phyloP scores from a whole-genome alignment of 1,140 invertebrate genomes.

The Drosophila melanica region DNA sequence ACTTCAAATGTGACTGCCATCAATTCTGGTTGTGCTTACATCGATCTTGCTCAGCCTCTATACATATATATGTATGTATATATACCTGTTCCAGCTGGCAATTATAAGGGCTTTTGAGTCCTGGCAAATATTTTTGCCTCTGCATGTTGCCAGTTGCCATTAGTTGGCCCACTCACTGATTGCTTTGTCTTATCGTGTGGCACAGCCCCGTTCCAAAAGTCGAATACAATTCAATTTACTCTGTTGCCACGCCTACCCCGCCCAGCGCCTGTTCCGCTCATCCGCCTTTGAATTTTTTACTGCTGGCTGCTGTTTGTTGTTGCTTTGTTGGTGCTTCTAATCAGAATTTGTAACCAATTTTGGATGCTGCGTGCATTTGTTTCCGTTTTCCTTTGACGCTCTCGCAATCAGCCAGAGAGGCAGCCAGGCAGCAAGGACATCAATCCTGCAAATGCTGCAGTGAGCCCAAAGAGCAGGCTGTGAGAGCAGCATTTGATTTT shows the following conservation, averaged over 20 bases:
- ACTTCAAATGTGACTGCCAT: slow-evolving; percentile 5
- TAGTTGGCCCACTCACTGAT: slow-evolving; percentile 69
- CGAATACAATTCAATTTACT: slow-evolving; percentile 80
- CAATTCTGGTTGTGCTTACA: slow-evolving; percentile 25
- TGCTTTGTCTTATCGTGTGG: slow-evolving; percentile 76
- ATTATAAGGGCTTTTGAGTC: slow-evolving; percentile 17
- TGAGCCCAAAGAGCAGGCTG: slow-evolving; percentile 30
- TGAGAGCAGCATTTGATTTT: slow-evolving; percentile 74
- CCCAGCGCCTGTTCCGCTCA: background rate
- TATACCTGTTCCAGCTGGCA: slow-evolving; percentile 20
- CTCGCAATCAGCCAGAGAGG: slow-evolving; percentile 62
- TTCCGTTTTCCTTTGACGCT: slow-evolving; percentile 74
- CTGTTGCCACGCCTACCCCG: slow-evolving; percentile 63
- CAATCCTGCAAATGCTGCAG: slow-evolving; percentile 21
- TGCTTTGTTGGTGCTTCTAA: slow-evolving; percentile 66
- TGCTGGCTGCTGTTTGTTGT: slow-evolving; percentile 63
- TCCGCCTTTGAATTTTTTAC: slow-evolving; percentile 36
- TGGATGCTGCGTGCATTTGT: slow-evolving; percentile 64
- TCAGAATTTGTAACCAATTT: slow-evolving; percentile 82
- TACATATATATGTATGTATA: background rate
- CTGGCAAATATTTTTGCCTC: slow-evolving; percentile 17
- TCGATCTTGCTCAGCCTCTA: slow-evolving; percentile 56
- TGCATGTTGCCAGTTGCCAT: slow-evolving; percentile 51
- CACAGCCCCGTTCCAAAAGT: slow-evolving; percentile 24
- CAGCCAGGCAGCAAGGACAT: slow-evolving; percentile 28